Evolutionary conservation across 92 coral and sea anemone species (phyloP), one percentile per base, ranked within the genome.

Genomic region (Siderastrea radians): DNA sequence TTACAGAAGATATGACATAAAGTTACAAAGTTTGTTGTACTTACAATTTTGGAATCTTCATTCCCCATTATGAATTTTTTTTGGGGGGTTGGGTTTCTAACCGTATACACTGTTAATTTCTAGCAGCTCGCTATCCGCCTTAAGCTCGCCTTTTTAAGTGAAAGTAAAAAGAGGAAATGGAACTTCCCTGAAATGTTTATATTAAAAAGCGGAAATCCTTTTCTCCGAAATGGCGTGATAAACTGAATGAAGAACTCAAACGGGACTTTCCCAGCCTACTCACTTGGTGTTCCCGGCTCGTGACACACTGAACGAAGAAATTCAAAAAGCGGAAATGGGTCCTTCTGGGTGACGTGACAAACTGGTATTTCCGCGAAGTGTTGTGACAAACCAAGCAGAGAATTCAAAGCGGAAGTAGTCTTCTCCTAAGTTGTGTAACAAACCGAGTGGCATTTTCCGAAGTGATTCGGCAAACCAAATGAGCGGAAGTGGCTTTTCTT

Each of bases 31-130:
- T 19, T 58, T 0, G 9, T 9, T 49, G 19, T 78, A 78, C 82
- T 78, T 16, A 78, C 82, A 11, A 78, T 78, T 19, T 61, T 63
- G 1, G 82, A 77, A 15, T 77, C 70, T 2, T 45, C 46, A 14
- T 26, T 49, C 38, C 82, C 82, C 82, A 78, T 78, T 48, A 11
- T 48, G 13, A 19, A 50, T 7, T 6, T 7, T 7, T 14, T 43
- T 2, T 1, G 12, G 15, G 6, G 5, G 43, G 45, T 14, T 3
- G 16, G 8, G 15, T 9, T 48, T 73, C 14, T 53, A 10, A 3
- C 14, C 72, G 6, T 26, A 3, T 8, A 5, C 5, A 64, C n/a
- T 45, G 65, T 9, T 60, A 26, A 26, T 26, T 26, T 10, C 3
- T 10, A 3, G 65, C 65, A 3, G 11, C n/a, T 60, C 15, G 43